Base-by-base conservation (phyloP, 2,113 vertebrate species). In the Patagioenas fasciata region DNA sequence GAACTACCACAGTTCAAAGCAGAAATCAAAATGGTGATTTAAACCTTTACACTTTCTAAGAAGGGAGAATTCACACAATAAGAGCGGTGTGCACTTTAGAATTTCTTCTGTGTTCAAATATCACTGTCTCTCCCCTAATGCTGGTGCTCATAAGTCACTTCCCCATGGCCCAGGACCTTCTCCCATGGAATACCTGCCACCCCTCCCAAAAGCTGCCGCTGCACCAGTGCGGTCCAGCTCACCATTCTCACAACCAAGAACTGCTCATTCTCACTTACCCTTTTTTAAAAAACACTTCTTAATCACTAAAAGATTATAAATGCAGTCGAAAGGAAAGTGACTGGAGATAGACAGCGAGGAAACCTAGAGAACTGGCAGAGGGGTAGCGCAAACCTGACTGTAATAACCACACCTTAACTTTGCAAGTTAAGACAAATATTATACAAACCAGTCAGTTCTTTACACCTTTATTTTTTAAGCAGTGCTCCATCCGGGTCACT, bases 11-110 rank as follows among this genome's bases (percentile, higher is more conserved):
- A 34, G 57, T 15, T 77, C 70, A 47, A 58, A 28, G 34, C 31
- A 75, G 48, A 81, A 50, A 62, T 36, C 40, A 28, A 44, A 58
- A 31, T 0, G 1, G 42, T n/a, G 48, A 56, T 20, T 74, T 66
- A 40, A 73, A 60, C 21, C 36, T 64, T 51, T 32, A 50, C 31
- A 28, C 8, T 40, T 90, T 57, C 31, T 21, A 54, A 54, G 72
- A 78, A 65, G 12, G 19, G 29, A 75, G 60, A 62, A 8, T 34
- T 44, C 5, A 2, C 25, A 47, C 8, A 38, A 28, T 8, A 53
- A 65, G 25, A 79, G 60, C 6, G 1, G 13, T 1, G 1, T 3
- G 29, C n/a, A 14, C 11, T 48, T 44, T 3, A 53, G 29, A 21
- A 23, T 23, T 13, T 20, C 14, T 54, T 16, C 42, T 24, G 17